These are phyloP conservation scores for Ciona savignyi DNA, from an alignment of 23 tunicate species.

Conservation along the genomic window DNA sequence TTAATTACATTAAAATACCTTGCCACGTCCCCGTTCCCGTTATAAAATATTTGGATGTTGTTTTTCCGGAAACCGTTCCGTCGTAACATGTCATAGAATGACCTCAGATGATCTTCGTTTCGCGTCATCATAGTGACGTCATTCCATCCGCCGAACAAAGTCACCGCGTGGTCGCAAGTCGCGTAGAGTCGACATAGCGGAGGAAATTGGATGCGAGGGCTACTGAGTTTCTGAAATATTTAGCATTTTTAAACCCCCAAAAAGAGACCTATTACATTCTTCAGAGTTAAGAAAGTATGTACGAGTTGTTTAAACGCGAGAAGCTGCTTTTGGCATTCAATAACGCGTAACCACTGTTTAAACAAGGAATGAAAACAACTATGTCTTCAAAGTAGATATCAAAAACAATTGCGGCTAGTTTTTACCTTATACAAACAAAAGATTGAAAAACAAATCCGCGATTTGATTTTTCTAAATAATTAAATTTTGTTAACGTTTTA, in stretches of 20 bases:
- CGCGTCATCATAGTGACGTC: slow-evolving; percentile 13
- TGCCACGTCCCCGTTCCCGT: slow-evolving; percentile 30
- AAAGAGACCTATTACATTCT: not conserved
- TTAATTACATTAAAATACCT: too few relatives aligned
- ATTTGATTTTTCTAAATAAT: too few relatives aligned
- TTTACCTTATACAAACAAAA: too few relatives aligned
- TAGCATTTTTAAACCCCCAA: not conserved
- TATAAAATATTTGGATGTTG: slow-evolving; percentile 58
- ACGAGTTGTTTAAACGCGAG: not conserved
- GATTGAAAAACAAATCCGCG: too few relatives aligned
- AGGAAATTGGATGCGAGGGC: not conserved
- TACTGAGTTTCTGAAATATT: not conserved
- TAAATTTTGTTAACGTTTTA: too few relatives aligned
- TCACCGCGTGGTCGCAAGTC: slow-evolving; percentile 62
- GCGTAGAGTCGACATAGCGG: slow-evolving; percentile 8
- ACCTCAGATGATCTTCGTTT: slow-evolving; percentile 32
- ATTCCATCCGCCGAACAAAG: slow-evolving; percentile 79
- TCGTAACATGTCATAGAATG: slow-evolving; percentile 30
- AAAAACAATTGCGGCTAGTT: too few relatives aligned
- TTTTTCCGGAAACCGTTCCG: slow-evolving; percentile 40
- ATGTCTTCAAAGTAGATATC: too few relatives aligned
- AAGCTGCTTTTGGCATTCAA: not conserved
- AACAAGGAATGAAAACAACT: not conserved
- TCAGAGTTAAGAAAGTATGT: not conserved
- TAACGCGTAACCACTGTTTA: not conserved